A percentile compares a stretch with the other conserved stretches of the same genome.
phyloP scores from a whole-genome alignment of 2,113 vertebrate species.

The Ifrita kowaldi region DNA sequence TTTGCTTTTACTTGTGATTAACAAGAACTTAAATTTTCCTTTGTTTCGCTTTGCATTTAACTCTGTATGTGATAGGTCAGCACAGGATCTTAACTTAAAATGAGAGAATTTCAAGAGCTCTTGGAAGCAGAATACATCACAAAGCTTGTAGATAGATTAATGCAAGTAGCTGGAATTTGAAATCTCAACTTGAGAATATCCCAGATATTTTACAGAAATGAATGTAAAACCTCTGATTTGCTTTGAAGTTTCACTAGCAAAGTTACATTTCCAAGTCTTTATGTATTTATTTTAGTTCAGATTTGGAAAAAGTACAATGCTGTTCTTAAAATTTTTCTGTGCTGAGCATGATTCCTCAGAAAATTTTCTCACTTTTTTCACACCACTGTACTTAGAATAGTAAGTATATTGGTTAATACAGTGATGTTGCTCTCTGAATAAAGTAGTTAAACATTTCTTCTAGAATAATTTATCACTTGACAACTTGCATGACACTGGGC shows the following conservation, averaged over 20 bases:
- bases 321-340: neutral
- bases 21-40: neutral
- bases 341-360: neutral
- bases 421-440: neutral
- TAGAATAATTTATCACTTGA: neutral
- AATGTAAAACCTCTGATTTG: neutral
- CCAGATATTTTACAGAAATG: neutral
- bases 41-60: neutral
- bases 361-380: neutral
- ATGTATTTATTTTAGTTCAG: neutral
- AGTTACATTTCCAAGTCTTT: neutral
- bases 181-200: neutral
- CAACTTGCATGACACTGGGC: neutral
- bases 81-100: neutral
- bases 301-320: neutral
- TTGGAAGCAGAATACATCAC: neutral
- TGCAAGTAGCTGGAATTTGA: neutral
- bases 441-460: neutral
- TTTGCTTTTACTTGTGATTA: neutral
- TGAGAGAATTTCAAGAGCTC: neutral
- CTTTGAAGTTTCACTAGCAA: neutral
- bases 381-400: neutral
- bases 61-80: neutral
- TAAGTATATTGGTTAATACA: neutral
- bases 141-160: neutral